Percentiles rank a stretch among this genome's conserved stretches.
Evolutionary conservation across 2,797 vertebrate species (phyloP).

Genomic region (Apogon talboti): DNA sequence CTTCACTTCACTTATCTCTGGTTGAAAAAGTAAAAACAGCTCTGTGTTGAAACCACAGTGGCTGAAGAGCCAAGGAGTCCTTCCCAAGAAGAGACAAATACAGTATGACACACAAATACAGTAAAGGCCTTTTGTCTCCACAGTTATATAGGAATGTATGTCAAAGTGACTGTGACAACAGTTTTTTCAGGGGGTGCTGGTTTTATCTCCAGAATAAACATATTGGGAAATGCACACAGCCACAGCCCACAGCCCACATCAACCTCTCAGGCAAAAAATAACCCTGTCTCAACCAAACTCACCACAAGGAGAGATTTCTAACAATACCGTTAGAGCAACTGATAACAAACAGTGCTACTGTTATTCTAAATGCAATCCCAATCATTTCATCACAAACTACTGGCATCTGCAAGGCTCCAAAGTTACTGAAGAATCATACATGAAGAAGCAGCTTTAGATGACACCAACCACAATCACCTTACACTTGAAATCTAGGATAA

Average conservation of each 20-base stretch:
- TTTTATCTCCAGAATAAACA: conserved; percentile 45
- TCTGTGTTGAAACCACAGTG: conserved; percentile 57
- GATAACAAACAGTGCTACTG: background rate
- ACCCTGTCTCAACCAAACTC: conserved; percentile 21
- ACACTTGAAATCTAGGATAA: conserved; percentile 4
- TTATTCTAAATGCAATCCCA: conserved; percentile 30
- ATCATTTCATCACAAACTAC: conserved; percentile 13
- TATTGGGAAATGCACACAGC: conserved; percentile 6
- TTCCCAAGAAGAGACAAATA: background rate
- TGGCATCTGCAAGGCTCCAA: conserved; percentile 12
- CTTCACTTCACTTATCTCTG: conserved; percentile 58
- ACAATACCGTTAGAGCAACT: no score
- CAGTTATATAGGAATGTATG: conserved; percentile 21
- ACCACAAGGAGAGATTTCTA: conserved; percentile 6
- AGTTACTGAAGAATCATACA: background rate
- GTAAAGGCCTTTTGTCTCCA: conserved; percentile 15
- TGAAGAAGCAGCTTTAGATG: conserved; percentile 9
- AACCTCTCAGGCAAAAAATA: conserved; percentile 40
- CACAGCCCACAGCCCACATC: conserved; percentile 17
- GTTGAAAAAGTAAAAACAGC: conserved; percentile 53
- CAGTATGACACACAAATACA: conserved; percentile 17
- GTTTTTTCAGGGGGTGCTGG: conserved; percentile 2
- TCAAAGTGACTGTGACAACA: conserved; percentile 31
- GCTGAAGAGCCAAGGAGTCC: conserved; percentile 30
- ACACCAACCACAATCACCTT: conserved; percentile 9